Base-by-base conservation (phyloP, 2,888 invertebrate species). In the Petrolisthes cinctipes region DNA sequence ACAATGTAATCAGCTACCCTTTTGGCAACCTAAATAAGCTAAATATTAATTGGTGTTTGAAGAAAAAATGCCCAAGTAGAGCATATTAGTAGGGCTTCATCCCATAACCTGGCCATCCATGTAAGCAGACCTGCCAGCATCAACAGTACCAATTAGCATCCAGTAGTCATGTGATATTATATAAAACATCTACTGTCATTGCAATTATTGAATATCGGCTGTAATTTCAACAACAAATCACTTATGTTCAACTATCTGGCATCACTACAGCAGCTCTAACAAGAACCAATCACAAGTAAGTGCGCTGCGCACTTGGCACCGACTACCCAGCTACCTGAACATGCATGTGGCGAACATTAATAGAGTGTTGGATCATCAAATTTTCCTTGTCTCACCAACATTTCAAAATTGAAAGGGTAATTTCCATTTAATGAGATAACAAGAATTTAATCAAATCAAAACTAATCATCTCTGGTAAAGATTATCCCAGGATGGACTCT, bases 281-380 rank as follows among this genome's bases (percentile, higher is more conserved):
- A 57, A 51, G 81, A 71, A 88, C 87, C 84, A 88, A 88, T 88
- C 87, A 84, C 75, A 81, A 23, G 73, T 20, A 37, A 75, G 84
- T 68, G 66, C 2, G 87, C 57, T 88, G 87, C 87, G 87, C 87
- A 88, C 81, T 88, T 88, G 87, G 87, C 87, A 88, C 73, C n/a
- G 75, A 54, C 81, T 51, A 17, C 23, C 53, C 66, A 53, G 57
- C 87, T 71, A 53, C 75, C 86, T 83, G 61, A 81, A 84, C 71
- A 84, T 81, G 87, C 84, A 88, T 54, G 51, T 75, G 14, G 57
- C 81, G 61, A 83, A 86, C 86, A 86, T 83, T 86, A 86, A 88
- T 88, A 88, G 87, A 79, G 66, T n/a, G 61, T 23, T 84, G 81
- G 84, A 83, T 81, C 80, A 86, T 86, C 68, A 66, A 56, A 75